These are phyloP conservation scores for Eupeodes corollae DNA, from an alignment of 1,140 invertebrate genomes.

Conservation along the genomic window DNA sequence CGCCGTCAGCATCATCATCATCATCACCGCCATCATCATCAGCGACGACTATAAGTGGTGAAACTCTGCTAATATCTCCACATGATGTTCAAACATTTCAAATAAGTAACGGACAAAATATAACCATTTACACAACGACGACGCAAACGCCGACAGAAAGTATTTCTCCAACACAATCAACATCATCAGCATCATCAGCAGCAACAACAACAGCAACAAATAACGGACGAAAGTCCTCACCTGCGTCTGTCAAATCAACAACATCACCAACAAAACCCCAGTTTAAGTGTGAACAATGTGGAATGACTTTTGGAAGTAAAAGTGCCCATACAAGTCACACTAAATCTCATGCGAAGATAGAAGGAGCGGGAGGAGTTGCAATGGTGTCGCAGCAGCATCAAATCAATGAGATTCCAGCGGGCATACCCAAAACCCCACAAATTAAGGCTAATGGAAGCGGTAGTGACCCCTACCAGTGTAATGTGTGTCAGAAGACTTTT, in stretches of 20 bases:
- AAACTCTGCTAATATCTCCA: too few species aligned
- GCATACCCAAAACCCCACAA: slow-evolving; percentile 29
- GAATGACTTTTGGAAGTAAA: slow-evolving; percentile 46
- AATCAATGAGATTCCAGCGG: slow-evolving; percentile 2
- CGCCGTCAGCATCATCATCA: slow-evolving; percentile 19
- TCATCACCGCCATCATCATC: slow-evolving; percentile 11
- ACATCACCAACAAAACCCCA: slow-evolving; percentile 23
- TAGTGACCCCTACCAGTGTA: slow-evolving; percentile 71
- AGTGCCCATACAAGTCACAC: slow-evolving; percentile 48
- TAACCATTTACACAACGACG: background rate
- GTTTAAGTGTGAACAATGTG: slow-evolving; percentile 45
- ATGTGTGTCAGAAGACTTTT: slow-evolving; percentile 85
- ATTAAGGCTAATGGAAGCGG: slow-evolving; percentile 35
- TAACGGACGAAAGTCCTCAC: slow-evolving; percentile 1
- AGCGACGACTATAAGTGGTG: slow-evolving; percentile 2
- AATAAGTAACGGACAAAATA: background rate
- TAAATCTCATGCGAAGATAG: slow-evolving; percentile 41
- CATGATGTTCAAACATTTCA: background rate
- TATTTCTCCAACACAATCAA: slow-evolving; percentile 1
- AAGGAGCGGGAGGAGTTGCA: slow-evolving; percentile 10
- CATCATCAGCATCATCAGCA: background rate
- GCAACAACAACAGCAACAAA: background rate
- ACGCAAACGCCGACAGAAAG: background rate
- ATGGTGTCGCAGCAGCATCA: background rate
- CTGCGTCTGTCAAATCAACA: background rate